Evolutionary conservation across 2,113 vertebrate species (phyloP).

Genomic region (Austrofundulus limnaeus): DNA sequence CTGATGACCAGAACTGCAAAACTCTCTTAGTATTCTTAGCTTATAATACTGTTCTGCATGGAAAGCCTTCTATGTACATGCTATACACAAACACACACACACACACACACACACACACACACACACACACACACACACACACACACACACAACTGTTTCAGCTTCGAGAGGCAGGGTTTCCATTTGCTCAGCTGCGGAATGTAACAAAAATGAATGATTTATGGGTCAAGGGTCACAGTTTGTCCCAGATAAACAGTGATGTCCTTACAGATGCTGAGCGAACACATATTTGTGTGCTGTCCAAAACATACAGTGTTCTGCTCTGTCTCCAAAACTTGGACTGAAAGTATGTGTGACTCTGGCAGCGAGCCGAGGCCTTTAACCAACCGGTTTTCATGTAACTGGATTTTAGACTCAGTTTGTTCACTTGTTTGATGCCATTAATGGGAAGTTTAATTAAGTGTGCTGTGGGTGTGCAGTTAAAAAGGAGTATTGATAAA

Average conservation of each 20-base stretch:
- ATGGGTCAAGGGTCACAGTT: conserved; percentile 41
- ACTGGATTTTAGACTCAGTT: conserved; percentile 51
- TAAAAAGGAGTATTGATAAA: conserved; percentile 77
- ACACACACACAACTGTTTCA: conserved; percentile 28
- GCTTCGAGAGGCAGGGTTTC: conserved; percentile 10
- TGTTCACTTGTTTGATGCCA: conserved; percentile 57
- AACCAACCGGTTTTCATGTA: conserved; percentile 6
- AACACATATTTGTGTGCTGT: conserved; percentile 24
- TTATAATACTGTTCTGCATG: too few species aligned
- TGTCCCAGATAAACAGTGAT: conserved; percentile 69
- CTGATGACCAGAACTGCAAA: too few species aligned
- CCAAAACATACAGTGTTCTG: conserved; percentile 36
- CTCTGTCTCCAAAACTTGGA: conserved; percentile 32
- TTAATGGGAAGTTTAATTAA: conserved; percentile 76
- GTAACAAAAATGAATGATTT: conserved; percentile 58
- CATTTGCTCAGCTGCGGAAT: conserved; percentile 46
- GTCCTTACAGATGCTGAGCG: conserved; percentile 43
- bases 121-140: too few species aligned
- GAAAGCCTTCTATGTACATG: too few species aligned
- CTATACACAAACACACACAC: too few species aligned
- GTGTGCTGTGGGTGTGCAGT: conserved; percentile 51
- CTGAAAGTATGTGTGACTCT: background rate
- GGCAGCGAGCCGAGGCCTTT: conserved; percentile 1
- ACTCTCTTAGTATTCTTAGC: too few species aligned
- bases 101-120: too few species aligned